Evolutionary conservation across 64 coral and sea anemone genomes (phyloP), one percentile per base, ranked within the genome.

Genomic region (Actinia tenebrosa): DNA sequence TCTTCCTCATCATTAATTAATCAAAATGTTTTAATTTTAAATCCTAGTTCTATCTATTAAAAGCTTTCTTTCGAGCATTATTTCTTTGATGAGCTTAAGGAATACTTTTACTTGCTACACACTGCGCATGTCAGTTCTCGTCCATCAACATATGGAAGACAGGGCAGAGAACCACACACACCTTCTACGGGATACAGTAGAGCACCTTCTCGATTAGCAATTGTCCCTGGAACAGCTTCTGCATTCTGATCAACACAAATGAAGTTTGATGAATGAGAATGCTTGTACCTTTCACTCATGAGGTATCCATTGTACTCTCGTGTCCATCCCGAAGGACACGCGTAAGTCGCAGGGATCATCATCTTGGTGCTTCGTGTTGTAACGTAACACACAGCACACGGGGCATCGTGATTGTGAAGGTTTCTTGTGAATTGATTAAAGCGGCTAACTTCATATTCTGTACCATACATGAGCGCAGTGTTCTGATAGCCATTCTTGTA

Each of bases 51-150:
- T 50, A 50, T 50, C 47, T 50, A 50, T 50, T 0, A 3, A 0
- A 50, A 8, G 3, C 2, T 50, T 50, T 50, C 1, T 50, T 50
- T 50, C 47, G 47, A 1, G 47, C 47, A 0, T 3, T 50, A 0
- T 50, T 50, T 50, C 47, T 1, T 50, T 50, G 47, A 50, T 50
- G 47, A 8, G 47, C 47, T 50, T 50, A 50, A 50, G 47, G 3
- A 50, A 50, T 50, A 2, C 47, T 1, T 20, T 69, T 79, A 91
- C 16, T 79, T 91, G 18, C 83, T 91, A 56, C 89, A 91, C 56
- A 91, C 83, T 47, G 83, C 68, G 71, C 89, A 91, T 86, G 89
- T 91, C 83, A 91, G 69, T 45, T 86, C 83, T 45, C 83, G 7
- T 1, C 89, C 89, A 11, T 3, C 5, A 10, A 86, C 89, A 60